A percentile compares a stretch with the other conserved stretches of the same genome.
Conservation (phyloP, 2,797 vertebrate species). For the Xenops minutus region DNA sequence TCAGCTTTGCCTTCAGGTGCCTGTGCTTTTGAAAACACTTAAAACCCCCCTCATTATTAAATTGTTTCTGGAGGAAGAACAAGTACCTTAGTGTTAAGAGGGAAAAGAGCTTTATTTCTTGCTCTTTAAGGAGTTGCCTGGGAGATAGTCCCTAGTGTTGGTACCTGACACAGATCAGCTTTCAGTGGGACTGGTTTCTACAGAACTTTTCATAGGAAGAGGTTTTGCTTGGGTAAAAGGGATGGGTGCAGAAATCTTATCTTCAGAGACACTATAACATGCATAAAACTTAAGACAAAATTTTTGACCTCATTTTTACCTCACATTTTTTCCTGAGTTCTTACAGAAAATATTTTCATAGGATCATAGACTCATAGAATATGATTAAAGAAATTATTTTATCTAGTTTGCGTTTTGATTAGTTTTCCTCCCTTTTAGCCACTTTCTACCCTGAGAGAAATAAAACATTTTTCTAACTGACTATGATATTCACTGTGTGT, state of each 20-base stretch:
- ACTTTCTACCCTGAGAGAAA: not conserved
- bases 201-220: not conserved
- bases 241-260: not conserved
- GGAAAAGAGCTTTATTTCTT: not conserved
- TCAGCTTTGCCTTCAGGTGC: not conserved
- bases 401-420: not conserved
- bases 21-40: not conserved
- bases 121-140: not conserved
- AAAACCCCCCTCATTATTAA: not conserved
- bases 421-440: not conserved
- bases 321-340: not conserved
- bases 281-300: not conserved
- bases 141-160: not conserved
- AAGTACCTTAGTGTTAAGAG: not conserved
- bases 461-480: not conserved
- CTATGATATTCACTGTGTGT: not conserved
- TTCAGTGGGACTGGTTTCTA: not conserved
- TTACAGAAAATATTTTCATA: not conserved
- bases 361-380: not conserved
- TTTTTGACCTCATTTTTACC: not conserved
- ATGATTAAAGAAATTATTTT: not conserved
- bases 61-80: not conserved
- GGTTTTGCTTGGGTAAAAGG: not conserved
- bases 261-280: rapidly evolving
- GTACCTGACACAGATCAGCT: not conserved